Conservation (phyloP, 2,113 vertebrate species). For the Apodemus sylvaticus region DNA sequence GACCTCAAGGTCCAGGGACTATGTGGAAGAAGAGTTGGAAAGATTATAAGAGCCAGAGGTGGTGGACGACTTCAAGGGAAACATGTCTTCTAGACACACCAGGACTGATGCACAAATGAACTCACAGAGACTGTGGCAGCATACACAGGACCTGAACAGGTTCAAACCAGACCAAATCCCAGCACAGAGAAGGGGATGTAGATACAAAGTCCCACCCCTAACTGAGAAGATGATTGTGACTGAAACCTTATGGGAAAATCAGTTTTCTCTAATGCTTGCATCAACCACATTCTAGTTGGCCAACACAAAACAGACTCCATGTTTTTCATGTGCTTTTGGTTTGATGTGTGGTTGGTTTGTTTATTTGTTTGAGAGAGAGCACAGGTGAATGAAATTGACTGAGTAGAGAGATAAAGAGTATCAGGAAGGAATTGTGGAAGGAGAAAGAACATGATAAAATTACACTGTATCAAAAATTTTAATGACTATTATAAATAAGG, state of each 20-base stretch:
- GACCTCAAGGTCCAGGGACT: background rate
- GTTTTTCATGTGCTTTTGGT: background rate
- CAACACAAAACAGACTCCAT: background rate
- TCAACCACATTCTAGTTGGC: background rate
- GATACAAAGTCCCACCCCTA: background rate
- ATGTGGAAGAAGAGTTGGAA: background rate
- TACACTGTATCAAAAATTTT: background rate
- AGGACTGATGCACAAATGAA: background rate
- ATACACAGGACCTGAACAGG: background rate
- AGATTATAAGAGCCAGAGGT: background rate
- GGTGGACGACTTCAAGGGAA: background rate
- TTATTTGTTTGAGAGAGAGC: background rate
- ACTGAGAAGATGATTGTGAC: background rate
- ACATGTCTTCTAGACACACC: background rate
- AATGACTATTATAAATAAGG: too few species aligned
- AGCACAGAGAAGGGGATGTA: background rate
- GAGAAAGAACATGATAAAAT: background rate
- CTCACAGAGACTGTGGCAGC: background rate
- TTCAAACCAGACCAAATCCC: background rate
- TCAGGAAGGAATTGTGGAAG: too few species aligned
- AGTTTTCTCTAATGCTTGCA: background rate
- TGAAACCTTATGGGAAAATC: background rate
- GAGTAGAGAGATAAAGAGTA: background rate
- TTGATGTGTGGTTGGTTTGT: background rate
- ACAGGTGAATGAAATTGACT: background rate